These are phyloP conservation scores for Embidobia sp. DNA, from an alignment of 2,888 invertebrate species.

Conservation along the genomic window DNA sequence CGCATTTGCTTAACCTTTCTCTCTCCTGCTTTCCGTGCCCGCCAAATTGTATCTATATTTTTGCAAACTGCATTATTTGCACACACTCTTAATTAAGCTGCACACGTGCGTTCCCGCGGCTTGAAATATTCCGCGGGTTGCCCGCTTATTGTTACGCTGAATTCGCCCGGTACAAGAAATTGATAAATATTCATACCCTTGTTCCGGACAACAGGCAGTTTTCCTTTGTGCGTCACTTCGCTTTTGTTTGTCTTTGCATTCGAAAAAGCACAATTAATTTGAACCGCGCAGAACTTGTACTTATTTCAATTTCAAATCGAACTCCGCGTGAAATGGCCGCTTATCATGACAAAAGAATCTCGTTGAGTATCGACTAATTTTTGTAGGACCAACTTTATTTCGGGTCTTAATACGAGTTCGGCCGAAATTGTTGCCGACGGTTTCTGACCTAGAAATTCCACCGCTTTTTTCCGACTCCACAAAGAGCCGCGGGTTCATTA, in stretches of 20 bases:
- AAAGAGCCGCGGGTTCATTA: not conserved
- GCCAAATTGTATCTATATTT: conserved; percentile 38
- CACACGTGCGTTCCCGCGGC: conserved; percentile 32
- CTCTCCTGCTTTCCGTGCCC: conserved; percentile 1
- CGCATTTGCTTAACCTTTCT: conserved; percentile 57
- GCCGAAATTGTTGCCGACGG: too few relatives aligned
- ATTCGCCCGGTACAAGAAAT: conserved; percentile 38
- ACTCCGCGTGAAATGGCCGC: too few relatives aligned
- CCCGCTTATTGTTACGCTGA: conserved; percentile 37
- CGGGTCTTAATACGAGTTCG: too few relatives aligned
- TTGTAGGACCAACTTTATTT: too few relatives aligned
- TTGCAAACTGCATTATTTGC: conserved; percentile 55
- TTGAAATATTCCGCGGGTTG: conserved; percentile 41
- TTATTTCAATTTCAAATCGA: too few relatives aligned
- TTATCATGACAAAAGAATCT: not conserved
- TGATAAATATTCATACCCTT: conserved; percentile 56
- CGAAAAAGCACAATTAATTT: conserved; percentile 15
- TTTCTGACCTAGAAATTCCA: not conserved
- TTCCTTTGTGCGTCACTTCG: conserved; percentile 22
- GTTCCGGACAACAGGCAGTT: conserved; percentile 34
- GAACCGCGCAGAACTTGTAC: not conserved
- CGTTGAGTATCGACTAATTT: too few relatives aligned
- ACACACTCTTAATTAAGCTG: conserved; percentile 46
- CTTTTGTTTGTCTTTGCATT: conserved; percentile 37
- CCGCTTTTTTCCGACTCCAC: not conserved